phyloP scores from a whole-genome alignment of 2,113 vertebrate species.

The Dicerorhinus sumatrensis region DNA sequence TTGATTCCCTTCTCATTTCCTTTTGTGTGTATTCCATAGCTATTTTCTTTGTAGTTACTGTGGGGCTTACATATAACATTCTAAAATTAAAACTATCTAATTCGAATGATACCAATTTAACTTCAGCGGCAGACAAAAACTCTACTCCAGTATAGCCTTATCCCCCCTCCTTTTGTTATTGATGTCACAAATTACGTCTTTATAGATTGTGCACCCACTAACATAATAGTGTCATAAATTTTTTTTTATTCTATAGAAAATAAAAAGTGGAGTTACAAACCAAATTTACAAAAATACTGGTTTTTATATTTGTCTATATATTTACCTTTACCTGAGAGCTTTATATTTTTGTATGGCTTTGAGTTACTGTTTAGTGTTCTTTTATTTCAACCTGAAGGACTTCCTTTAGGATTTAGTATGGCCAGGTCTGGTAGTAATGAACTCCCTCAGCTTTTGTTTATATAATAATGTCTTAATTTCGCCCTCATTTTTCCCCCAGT shows the following conservation, averaged over 20 bases:
- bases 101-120: background rate
- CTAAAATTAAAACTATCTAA: background rate
- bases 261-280: background rate
- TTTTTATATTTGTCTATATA: background rate
- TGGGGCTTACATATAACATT: background rate
- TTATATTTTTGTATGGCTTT: background rate
- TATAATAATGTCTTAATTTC: background rate
- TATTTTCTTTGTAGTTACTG: background rate
- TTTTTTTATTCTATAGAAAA: background rate
- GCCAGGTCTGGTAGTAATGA: background rate
- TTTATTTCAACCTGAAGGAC: background rate
- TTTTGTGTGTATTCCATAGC: background rate
- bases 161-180: background rate
- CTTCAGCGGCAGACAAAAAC: background rate
- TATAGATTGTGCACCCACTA: background rate
- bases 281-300: background rate
- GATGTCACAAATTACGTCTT: background rate
- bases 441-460: background rate
- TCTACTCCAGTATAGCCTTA: background rate
- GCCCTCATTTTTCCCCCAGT: background rate
- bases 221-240: background rate
- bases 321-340: background rate
- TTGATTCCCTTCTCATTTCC: background rate
- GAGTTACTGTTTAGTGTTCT: background rate
- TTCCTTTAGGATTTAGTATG: background rate